Conservation (phyloP, 2,888 invertebrate genomes). For the Platycheirus albimanus region DNA sequence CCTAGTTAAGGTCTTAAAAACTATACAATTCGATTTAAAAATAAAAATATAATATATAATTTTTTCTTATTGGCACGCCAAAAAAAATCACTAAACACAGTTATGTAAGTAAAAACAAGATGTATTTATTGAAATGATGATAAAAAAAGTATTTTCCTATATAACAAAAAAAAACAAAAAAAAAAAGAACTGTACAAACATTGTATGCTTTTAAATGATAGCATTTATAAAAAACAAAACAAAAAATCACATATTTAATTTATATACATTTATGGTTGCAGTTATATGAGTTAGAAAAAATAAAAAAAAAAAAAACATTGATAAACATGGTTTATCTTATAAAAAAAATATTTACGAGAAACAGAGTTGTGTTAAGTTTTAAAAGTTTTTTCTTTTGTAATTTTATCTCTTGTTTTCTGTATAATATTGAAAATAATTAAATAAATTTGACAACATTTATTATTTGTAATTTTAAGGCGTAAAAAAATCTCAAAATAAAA, state of each 20-base stretch:
- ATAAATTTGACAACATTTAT: conserved; percentile 18
- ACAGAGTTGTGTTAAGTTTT: conserved; percentile 57
- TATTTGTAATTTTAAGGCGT: conserved; percentile 42
- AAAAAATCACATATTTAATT: conserved; percentile 18
- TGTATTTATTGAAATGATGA: conserved; percentile 55
- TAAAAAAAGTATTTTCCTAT: conserved; percentile 63
- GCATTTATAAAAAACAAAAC: conserved; percentile 61
- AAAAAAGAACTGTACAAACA: conserved; percentile 59
- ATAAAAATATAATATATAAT: conserved; percentile 10
- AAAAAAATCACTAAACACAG: conserved; percentile 29
- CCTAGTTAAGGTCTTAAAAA: conserved; percentile 27
- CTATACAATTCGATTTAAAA: conserved; percentile 33
- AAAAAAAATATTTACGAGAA: conserved; percentile 22
- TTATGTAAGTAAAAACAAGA: conserved; percentile 7
- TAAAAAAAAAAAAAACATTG: no score
- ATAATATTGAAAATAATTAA: no score
- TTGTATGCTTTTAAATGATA: conserved; percentile 55
- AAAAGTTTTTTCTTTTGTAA: conserved; percentile 8
- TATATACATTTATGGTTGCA: conserved; percentile 44
- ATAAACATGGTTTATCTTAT: conserved; percentile 22
- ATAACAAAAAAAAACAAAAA: no score
- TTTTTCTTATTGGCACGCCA: conserved; percentile 57
- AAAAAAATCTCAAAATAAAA: conserved; percentile 51
- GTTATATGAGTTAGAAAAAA: conserved; percentile 31
- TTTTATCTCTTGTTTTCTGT: conserved; percentile 19